Evolutionary conservation across 2,113 vertebrate genomes (phyloP), one percentile per base, ranked within the genome.

Genomic region (Andinoacara biseriatus): DNA sequence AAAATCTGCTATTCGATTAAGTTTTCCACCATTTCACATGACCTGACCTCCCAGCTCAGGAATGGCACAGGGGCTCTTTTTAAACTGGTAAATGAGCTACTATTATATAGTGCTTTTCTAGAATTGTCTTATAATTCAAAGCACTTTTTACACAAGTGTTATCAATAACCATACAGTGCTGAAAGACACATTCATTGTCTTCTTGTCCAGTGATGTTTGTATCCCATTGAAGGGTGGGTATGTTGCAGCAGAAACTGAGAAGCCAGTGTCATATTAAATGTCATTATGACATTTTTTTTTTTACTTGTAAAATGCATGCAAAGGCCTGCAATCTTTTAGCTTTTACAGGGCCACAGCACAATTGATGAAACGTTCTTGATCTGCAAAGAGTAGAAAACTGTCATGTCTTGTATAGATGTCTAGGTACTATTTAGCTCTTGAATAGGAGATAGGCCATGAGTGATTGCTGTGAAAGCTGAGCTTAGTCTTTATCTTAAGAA

Each of bases 401-500:
- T 93, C 90, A 88, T 91, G 87, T 81, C 78, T 0, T 74, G 65
- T 89, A 86, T 87, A 81, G 85, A 92, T 77, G 79, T 76, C 80
- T 81, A 75, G 77, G 76, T 83, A 57, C 80, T 79, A 74, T 91
- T 84, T 85, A 63, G 77, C 83, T 76, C 46, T 75, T 93, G 83
- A 93, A 93, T 90, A 80, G 87, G 81, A 92, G 87, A 91, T 82
- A 80, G 91, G 62, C 80, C 76, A 59, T 87, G 80, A 84, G 57
- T 87, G 89, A 93, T 83, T 86, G 89, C 88, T 72, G 49, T 94
- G 94, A 94, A 96, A 95, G 87, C 84, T 91, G 93, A 95, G 93
- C 90, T 93, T 75, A 84, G 86, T 72, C 63, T 62, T 84, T 78
- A 58, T 83, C 84, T 93, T 94, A 87, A 89, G 89, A 84, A 74